Conservation (phyloP, 2,797 vertebrate species). For the Pristis pectinata region DNA sequence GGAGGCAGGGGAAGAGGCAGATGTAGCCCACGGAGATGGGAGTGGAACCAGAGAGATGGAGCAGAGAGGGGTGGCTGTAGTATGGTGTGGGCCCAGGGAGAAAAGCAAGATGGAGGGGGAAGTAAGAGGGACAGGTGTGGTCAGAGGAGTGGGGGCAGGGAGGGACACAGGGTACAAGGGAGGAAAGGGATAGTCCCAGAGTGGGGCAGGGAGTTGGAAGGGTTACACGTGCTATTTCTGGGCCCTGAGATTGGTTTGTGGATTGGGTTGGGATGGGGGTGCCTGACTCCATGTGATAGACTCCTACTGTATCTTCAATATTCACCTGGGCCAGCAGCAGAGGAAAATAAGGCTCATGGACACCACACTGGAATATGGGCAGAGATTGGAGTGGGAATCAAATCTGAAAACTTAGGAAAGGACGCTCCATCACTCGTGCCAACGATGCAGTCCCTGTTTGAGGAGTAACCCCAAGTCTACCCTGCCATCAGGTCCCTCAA, state of each 20-base stretch:
- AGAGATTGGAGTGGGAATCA: background rate
- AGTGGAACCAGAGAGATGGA: background rate
- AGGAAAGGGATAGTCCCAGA: accelerated
- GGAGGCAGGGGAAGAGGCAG: too few species aligned
- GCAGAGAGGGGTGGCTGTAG: background rate
- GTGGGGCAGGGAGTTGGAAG: background rate
- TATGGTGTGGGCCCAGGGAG: background rate
- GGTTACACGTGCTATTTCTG: background rate
- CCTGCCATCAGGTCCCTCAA: too few species aligned
- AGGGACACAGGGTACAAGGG: background rate
- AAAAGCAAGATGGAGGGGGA: too few species aligned
- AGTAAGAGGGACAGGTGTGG: too few species aligned
- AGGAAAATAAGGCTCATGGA: background rate
- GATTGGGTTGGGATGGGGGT: too few species aligned
- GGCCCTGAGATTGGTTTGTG: background rate
- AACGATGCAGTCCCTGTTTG: too few species aligned
- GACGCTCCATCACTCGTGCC: too few species aligned
- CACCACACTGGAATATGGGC: background rate
- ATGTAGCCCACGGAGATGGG: background rate
- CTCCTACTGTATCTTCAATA: background rate
- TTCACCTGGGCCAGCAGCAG: background rate
- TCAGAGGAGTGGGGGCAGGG: too few species aligned
- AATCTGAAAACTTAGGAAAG: too few species aligned
- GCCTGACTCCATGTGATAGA: too few species aligned
- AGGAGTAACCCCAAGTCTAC: too few species aligned